Base-by-base conservation (phyloP, 2,113 vertebrate species). In the Atherinomorus stipes region DNA sequence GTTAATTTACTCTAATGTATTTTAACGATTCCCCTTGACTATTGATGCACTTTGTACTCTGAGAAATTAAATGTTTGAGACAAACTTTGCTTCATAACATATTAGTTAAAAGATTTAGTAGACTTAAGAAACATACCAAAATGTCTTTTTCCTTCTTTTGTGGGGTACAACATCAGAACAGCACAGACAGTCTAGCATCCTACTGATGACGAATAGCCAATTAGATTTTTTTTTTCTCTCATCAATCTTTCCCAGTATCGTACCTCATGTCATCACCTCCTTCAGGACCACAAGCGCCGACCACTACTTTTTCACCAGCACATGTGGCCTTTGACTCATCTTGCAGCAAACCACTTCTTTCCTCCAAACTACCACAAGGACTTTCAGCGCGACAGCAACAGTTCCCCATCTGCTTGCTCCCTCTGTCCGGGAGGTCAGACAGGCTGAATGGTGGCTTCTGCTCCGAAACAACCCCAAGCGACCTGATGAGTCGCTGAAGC, bases 391-490 rank as follows among this genome's bases (percentile, higher is more conserved):
- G 74, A 83, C 92, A 93, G 73, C 91, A 94, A 37, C 53, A 21
- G 87, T 83, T 88, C 85, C 94, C 94, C 94, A 95, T 95, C 83
- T 78, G 78, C 62, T 49, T 6, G 64, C 84, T 74, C 64, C 86
- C 80, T 79, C 79, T 50, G 49, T 62, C 37, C 7, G 44, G 84
- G 75, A 70, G 59, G 60, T 71, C 56, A 28, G 72, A 64, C 60
- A 13, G 63, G 63, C 52, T 34, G 58, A 61, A 62, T 13, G n/a
- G 19, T 40, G 71, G 78, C 76, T 78, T 69, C 60, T 7, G 57
- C 49, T 66, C 63, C 59, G 60, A 44, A 71, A 31, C 38, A 40
- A 56, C 23, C n/a, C 0, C 25, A 21, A 73, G 81, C 77, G 71
- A 85, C 79, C 74, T 13, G 74, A 63, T 1, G 42, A 76, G 84